Evolutionary conservation across 2,888 invertebrate genomes (phyloP).

Genomic region (Dorcus parallelipipedus): DNA sequence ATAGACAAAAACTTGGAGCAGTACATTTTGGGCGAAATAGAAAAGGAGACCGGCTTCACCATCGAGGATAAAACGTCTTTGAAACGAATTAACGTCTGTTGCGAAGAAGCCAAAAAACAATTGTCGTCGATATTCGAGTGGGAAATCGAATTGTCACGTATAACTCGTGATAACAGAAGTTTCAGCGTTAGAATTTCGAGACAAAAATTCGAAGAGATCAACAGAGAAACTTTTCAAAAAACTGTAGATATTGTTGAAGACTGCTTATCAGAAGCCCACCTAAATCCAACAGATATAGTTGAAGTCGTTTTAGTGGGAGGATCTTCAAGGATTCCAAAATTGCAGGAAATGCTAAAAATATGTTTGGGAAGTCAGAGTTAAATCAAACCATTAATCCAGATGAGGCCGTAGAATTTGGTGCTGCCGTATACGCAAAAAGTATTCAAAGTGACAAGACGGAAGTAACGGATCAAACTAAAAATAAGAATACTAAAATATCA

Average conservation of each 20-base stretch:
- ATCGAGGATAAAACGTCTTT: conserved; percentile 10
- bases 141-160: background rate
- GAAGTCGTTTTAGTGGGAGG: conserved; percentile 34
- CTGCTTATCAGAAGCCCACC: conserved; percentile 21
- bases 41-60: conserved; percentile 19
- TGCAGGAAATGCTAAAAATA: conserved; percentile 18
- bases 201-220: conserved; percentile 28
- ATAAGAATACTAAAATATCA: too few relatives aligned
- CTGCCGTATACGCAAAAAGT: conserved; percentile 28
- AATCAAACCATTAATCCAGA: conserved; percentile 30
- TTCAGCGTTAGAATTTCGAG: conserved; percentile 17
- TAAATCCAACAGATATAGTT: conserved; percentile 24
- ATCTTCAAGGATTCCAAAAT: conserved; percentile 32
- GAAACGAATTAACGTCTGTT: conserved; percentile 23
- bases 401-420: conserved; percentile 34
- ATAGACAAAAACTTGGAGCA: conserved; percentile 27
- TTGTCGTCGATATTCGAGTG: background rate
- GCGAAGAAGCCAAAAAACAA: conserved; percentile 23
- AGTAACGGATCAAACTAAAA: background rate
- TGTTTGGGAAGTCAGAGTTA: conserved; percentile 19
- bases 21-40: conserved; percentile 16
- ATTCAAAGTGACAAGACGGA: conserved; percentile 19
- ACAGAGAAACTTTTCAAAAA: conserved; percentile 20
- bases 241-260: conserved; percentile 24
- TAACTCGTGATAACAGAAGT: background rate